These are phyloP conservation scores for Dynastes tityus DNA, from an alignment of 2,888 invertebrate species.

Conservation along the genomic window DNA sequence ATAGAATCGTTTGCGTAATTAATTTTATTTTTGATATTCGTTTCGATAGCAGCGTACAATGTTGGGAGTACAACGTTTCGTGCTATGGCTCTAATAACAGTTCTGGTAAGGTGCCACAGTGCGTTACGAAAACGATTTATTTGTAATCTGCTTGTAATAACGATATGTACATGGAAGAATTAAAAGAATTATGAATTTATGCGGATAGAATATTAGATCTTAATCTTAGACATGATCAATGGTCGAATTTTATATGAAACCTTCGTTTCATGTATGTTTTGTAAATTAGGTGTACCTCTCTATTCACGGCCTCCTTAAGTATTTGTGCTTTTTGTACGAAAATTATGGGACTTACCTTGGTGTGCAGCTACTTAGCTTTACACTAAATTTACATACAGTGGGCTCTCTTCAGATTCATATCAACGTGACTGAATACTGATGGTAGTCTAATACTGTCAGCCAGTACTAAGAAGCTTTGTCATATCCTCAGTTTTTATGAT, in stretches of 20 bases:
- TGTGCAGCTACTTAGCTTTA: too few species aligned
- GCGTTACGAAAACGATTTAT: constrained; percentile 32
- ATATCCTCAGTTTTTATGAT: too few species aligned
- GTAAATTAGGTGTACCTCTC: not conserved
- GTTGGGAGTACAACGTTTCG: not conserved
- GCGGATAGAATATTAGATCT: not conserved
- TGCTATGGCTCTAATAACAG: constrained; percentile 6
- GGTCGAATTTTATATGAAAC: not conserved
- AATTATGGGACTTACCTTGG: too few species aligned
- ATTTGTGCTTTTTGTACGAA: too few species aligned
- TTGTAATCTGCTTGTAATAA: constrained; percentile 19
- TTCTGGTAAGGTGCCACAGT: not conserved
- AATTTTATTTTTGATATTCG: constrained; percentile 30
- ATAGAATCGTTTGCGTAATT: constrained; percentile 28
- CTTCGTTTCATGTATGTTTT: too few species aligned
- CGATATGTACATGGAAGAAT: constrained; percentile 2
- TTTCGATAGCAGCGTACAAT: constrained; percentile 16
- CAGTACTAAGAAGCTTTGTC: too few species aligned
- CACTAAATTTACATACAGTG: too few species aligned
- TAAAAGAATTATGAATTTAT: not conserved
- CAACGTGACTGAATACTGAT: too few species aligned
- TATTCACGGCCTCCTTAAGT: too few species aligned
- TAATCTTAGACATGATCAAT: constrained; percentile 1
- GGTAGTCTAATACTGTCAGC: too few species aligned
- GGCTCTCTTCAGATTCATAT: too few species aligned